Conservation (phyloP, 2,888 invertebrate species). For the Brenthis daphne region DNA sequence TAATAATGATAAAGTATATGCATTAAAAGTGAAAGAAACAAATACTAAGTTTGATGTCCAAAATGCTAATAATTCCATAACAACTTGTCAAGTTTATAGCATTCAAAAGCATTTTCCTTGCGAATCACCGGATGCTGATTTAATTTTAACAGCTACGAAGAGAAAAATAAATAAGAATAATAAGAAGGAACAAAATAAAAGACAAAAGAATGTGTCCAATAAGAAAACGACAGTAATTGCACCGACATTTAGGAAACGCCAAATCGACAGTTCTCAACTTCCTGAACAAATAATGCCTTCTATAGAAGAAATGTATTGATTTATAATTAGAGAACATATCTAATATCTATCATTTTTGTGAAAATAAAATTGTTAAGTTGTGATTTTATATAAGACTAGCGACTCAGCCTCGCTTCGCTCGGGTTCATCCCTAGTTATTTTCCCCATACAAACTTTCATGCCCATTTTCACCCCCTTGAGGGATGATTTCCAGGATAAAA, state of each 20-base stretch:
- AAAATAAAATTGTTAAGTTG: background rate
- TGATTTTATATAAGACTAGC: background rate
- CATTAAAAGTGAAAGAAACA: constrained; percentile 61
- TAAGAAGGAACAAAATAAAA: constrained; percentile 48
- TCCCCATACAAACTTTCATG: no score
- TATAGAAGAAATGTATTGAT: constrained; percentile 52
- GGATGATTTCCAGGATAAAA: no score
- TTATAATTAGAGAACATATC: background rate
- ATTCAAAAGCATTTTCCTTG: constrained; percentile 59
- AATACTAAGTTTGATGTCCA: constrained; percentile 12
- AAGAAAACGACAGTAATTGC: constrained; percentile 39
- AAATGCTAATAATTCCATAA: constrained; percentile 34
- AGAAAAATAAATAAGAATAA: constrained; percentile 51
- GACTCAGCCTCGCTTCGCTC: no score
- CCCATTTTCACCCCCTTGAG: no score
- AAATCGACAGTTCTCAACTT: constrained; percentile 54
- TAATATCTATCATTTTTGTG: background rate
- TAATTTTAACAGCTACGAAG: constrained; percentile 49
- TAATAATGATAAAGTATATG: constrained; percentile 55
- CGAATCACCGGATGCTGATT: constrained; percentile 52
- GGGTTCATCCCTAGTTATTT: no score
- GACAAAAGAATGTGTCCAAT: constrained; percentile 37
- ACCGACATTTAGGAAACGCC: constrained; percentile 52
- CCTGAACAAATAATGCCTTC: constrained; percentile 62
- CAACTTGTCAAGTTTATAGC: constrained; percentile 58